phyloP scores from a whole-genome alignment of 2,888 invertebrate genomes.

The Desoria tigrina region DNA sequence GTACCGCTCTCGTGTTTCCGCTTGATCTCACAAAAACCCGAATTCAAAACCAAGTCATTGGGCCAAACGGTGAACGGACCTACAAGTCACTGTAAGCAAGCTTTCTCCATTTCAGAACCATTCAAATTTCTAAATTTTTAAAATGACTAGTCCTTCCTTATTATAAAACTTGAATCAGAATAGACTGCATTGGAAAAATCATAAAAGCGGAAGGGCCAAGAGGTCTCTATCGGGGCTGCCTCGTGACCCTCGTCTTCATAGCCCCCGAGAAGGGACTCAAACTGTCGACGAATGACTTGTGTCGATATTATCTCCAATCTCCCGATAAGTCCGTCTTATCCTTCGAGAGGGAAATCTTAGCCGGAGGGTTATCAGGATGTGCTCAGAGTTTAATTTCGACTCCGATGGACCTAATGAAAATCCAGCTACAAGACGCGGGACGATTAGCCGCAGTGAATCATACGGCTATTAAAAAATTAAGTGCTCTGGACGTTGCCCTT shows the following conservation, averaged over 20 bases:
- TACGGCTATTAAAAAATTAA: too few species aligned
- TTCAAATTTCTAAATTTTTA: too few species aligned
- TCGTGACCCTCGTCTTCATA: not conserved
- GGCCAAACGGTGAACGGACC: not conserved
- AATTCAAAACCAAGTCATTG: constrained; percentile 14
- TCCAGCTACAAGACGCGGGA: constrained; percentile 11
- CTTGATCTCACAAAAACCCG: constrained; percentile 6
- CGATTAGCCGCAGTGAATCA: constrained; percentile 7
- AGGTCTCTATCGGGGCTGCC: constrained; percentile 14
- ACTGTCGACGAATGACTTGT: not conserved
- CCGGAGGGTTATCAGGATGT: not conserved
- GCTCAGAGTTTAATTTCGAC: constrained; percentile 2
- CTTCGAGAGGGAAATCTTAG: not conserved
- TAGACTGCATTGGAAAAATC: constrained; percentile 10
- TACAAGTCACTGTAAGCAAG: constrained; percentile 11
- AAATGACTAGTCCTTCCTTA: too few species aligned
- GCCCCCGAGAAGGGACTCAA: constrained; percentile 13
- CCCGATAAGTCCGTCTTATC: not conserved
- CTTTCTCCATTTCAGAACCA: too few species aligned
- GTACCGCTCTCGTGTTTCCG: constrained; percentile 1
- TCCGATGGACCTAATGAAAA: constrained; percentile 17
- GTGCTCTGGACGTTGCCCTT: not conserved
- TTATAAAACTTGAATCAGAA: not conserved
- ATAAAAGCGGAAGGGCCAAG: constrained; percentile 1
- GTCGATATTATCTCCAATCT: not conserved